Base-by-base conservation (phyloP, 1,140 invertebrate species). In the Bactericera cockerelli region DNA sequence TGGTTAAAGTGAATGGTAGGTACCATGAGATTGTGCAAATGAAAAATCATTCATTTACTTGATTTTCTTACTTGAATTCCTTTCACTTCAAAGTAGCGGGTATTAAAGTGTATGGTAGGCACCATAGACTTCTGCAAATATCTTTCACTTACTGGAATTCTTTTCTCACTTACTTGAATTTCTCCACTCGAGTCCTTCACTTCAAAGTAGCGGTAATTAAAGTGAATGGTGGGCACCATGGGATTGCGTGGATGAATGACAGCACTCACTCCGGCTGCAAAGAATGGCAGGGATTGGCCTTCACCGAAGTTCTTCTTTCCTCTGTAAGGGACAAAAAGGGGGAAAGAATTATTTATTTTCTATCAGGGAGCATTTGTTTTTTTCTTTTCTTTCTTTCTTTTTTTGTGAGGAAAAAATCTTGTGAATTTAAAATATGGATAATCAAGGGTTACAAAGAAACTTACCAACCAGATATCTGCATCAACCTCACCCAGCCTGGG, bases 171-270 rank as follows among this genome's bases (percentile, higher is more conserved):
- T 63, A 74, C 71, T 60, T 71, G 69, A 59, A 69, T 72, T 11
- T 74, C 73, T 1, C 89, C 89, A 67, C 85, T 78, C 38, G 78
- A 76, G 64, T 89, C 82, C 63, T 80, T 73, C 1, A 98, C 84
- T 75, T 98, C 94, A 75, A 98, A 98, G 72, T 96, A 98, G 31
- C 94, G 78, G 72, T 96, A 98, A 72, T 98, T 98, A 69, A 98
- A 98, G 74, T 98, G 94, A 63, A 98, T 84, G 11, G 94, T 98
- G 13, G 94, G 94, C 4, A 98, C 82, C 79, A 94, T 84, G 0
- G 95, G 95, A 79, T 96, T 98, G 59, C 86, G 75, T 0, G 94
- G 95, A 77, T 98, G 95, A 67, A 98, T 93, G 0, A 98, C 95
- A 38, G 89, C 88, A 72, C 93, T 97, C 2, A 98, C 82, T n/a